phyloP scores from a whole-genome alignment of 2,888 invertebrate genomes.

The Sphecodes monilicornis region DNA sequence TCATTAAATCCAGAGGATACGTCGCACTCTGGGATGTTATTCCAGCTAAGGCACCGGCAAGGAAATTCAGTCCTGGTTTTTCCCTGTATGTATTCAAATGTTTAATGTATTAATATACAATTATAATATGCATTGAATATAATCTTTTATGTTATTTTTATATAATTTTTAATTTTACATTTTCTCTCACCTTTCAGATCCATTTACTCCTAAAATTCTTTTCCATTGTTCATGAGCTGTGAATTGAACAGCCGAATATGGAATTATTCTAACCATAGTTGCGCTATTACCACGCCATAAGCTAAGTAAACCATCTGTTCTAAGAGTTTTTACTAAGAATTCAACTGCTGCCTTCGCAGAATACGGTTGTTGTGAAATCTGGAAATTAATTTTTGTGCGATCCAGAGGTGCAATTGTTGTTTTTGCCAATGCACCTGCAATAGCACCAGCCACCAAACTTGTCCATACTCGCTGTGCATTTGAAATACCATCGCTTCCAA shows the following conservation, averaged over 20 bases:
- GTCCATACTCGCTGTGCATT: conserved; percentile 89
- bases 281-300: conserved; percentile 99
- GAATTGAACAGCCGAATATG: conserved; percentile 99
- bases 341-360: conserved; percentile 89
- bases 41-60: conserved; percentile 98
- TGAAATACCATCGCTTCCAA: conserved; percentile 68
- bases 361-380: conserved; percentile 92
- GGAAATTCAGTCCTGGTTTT: conserved; percentile 86
- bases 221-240: conserved; percentile 99
- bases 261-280: conserved; percentile 98
- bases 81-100: conserved; percentile 45
- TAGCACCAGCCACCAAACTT: conserved; percentile 95
- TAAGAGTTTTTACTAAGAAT: conserved; percentile 89
- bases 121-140: neutral
- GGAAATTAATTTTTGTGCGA: conserved; percentile 99
- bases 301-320: conserved; percentile 91
- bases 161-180: conserved; percentile 1
- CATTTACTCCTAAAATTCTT: conserved; percentile 90
- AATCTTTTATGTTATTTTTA: neutral
- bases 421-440: conserved; percentile 98
- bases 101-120: neutral
- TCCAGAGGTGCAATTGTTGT: conserved; percentile 98
- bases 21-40: conserved; percentile 97
- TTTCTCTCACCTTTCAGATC: conserved; percentile 85
- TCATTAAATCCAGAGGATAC: conserved; percentile 98